Evolutionary conservation across 2,888 invertebrate genomes (phyloP).

Genomic region (Augiades crinisus): DNA sequence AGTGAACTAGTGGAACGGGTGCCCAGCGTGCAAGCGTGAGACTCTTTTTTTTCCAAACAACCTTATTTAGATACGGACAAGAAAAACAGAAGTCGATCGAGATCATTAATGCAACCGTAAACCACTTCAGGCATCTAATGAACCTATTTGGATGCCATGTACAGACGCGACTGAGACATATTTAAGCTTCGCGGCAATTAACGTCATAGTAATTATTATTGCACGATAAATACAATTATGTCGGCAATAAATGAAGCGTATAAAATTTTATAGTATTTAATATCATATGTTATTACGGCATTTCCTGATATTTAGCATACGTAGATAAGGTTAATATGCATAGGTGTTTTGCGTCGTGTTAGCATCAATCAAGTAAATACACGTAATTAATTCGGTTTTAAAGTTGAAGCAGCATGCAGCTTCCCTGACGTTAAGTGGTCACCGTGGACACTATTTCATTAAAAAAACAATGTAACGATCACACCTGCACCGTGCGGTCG

Average conservation of each 20-base stretch:
- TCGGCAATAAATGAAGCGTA: conserved; percentile 1
- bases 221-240: conserved; percentile 10
- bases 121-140: conserved; percentile 15
- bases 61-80: conserved; percentile 2
- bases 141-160: conserved; percentile 20
- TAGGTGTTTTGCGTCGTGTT: neutral
- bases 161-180: conserved; percentile 3
- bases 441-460: no score
- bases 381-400: no score
- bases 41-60: conserved; percentile 4
- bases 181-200: conserved; percentile 15
- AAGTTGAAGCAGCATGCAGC: no score
- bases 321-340: conserved; percentile 5
- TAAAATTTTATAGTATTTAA: neutral
- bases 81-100: conserved; percentile 8
- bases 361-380: no score
- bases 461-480: no score
- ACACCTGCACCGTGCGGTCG: no score
- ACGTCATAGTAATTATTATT: conserved; percentile 19
- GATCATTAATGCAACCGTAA: conserved; percentile 17
- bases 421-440: no score
- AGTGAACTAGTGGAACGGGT: conserved; percentile 4
- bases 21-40: neutral
- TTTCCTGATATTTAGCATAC: conserved; percentile 7
- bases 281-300: neutral